Percentiles rank a stretch among this genome's conserved stretches.
phyloP scores from a whole-genome alignment of 2,113 vertebrate genomes.

The Conger conger region DNA sequence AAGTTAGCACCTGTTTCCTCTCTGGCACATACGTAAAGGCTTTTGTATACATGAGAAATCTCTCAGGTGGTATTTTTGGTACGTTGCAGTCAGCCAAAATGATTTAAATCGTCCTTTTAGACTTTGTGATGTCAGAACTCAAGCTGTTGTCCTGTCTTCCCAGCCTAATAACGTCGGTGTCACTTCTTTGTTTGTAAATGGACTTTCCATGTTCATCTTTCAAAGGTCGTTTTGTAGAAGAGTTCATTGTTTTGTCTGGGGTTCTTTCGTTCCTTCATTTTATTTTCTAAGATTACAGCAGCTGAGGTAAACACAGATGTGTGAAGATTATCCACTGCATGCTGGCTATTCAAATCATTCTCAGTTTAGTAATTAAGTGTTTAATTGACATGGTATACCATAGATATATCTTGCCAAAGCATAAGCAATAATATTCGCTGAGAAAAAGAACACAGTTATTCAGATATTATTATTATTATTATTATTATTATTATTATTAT shows the following conservation, averaged over 20 bases:
- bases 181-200: slow-evolving; percentile 11
- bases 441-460: too few species aligned
- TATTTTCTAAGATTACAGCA: background rate
- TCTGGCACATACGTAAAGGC: background rate
- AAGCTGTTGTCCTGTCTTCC: background rate
- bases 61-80: background rate
- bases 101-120: slow-evolving; percentile 17
- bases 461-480: too few species aligned
- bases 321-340: background rate
- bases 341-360: background rate
- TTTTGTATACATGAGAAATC: background rate
- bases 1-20: slow-evolving; percentile 5
- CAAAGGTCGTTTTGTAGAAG: background rate
- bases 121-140: background rate
- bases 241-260: background rate
- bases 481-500: too few species aligned
- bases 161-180: background rate
- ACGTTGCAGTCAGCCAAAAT: background rate
- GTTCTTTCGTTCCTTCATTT: too few species aligned
- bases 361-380: background rate
- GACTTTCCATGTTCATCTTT: background rate
- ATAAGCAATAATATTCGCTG: too few species aligned
- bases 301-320: background rate
- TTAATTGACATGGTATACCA: too few species aligned
- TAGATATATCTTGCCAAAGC: too few species aligned